These are phyloP conservation scores for Ariolimax columbianus DNA, from an alignment of 2,888 invertebrate genomes.

Conservation along the genomic window DNA sequence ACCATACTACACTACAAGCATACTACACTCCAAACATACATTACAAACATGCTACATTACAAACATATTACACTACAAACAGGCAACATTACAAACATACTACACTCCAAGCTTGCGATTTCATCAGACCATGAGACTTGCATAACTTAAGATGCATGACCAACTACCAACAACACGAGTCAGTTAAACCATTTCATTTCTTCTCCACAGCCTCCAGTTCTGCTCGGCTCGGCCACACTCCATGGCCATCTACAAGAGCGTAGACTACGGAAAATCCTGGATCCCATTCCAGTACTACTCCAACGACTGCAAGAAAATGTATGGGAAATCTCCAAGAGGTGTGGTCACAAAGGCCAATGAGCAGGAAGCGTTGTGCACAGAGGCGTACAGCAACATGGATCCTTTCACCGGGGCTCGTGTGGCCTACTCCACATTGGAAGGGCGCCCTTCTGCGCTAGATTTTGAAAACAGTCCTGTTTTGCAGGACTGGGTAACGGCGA, in stretches of 20 bases:
- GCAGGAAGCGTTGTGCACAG: constrained; percentile 97
- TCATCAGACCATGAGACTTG: no score
- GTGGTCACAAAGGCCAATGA: constrained; percentile 96
- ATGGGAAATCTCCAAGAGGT: constrained; percentile 91
- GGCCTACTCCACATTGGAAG: constrained; percentile 97
- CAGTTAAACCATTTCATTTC: background rate
- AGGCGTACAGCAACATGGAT: constrained; percentile 83
- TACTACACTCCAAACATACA: no score
- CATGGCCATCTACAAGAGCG: constrained; percentile 97
- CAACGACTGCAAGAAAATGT: constrained; percentile 93
- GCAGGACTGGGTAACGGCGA: constrained; percentile 98
- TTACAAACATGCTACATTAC: no score
- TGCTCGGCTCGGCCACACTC: constrained; percentile 96
- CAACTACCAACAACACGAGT: no score
- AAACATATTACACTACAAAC: no score
- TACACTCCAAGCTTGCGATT: no score
- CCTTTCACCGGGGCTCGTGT: constrained; percentile 82
- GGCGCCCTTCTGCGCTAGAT: constrained; percentile 92
- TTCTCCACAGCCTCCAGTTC: constrained; percentile 86
- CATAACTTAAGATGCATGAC: no score
- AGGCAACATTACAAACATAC: no score
- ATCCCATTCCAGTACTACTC: constrained; percentile 99
- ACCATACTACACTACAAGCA: no score
- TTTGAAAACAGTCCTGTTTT: constrained; percentile 97
- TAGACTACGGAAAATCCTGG: constrained; percentile 97